phyloP scores from a whole-genome alignment of 2,797 vertebrate species.

The Mormyrops boulengeri region DNA sequence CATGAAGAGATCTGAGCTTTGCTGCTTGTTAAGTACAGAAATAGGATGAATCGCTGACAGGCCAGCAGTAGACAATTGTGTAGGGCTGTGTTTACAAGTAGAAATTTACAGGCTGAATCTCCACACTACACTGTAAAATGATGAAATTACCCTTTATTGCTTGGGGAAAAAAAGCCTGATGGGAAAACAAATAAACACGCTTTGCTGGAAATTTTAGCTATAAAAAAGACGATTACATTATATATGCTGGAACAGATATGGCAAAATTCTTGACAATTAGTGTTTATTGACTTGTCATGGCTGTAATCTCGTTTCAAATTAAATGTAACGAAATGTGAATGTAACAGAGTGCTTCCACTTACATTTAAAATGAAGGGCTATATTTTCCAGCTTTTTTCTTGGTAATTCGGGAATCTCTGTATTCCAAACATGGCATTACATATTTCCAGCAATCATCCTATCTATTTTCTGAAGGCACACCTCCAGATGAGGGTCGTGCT shows the following conservation, averaged over 20 bases:
- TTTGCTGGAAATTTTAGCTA: neutral
- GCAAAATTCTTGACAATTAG: neutral
- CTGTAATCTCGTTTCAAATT: neutral
- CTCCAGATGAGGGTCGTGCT: neutral
- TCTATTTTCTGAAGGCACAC: neutral
- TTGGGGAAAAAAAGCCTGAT: neutral
- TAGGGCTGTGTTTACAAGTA: slow-evolving; percentile 22
- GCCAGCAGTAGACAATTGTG: slow-evolving; percentile 29
- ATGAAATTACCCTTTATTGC: neutral
- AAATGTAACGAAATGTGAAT: neutral
- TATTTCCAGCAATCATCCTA: neutral
- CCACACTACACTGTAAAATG: neutral
- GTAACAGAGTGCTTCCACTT: neutral
- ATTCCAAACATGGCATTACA: neutral
- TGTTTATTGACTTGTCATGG: neutral
- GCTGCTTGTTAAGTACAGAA: slow-evolving; percentile 70
- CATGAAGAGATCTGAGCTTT: slow-evolving; percentile 70
- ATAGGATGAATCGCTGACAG: slow-evolving; percentile 46
- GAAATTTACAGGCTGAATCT: slow-evolving; percentile 26
- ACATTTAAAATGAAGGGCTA: neutral
- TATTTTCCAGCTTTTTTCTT: neutral
- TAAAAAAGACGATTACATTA: neutral
- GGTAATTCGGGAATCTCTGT: neutral
- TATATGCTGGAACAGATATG: neutral
- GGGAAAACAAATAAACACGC: neutral